A percentile compares a stretch with the other conserved stretches of the same genome.
Evolutionary conservation across 35 echinoderm and acorn worm species (phyloP).

Genomic region (Diadema setosum): DNA sequence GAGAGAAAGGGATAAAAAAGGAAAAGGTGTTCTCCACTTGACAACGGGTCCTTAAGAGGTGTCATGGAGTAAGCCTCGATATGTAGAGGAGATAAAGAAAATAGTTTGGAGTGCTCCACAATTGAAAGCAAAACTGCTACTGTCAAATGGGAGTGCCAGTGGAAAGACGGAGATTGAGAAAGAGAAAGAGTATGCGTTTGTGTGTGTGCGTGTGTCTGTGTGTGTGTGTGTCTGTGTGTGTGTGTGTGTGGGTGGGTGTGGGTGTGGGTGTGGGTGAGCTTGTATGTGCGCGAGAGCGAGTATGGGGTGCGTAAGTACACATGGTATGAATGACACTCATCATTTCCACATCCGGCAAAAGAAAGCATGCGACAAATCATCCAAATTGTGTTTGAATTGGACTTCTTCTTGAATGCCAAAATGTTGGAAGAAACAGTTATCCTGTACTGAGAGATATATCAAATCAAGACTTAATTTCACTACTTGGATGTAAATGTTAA

Average conservation of each 20-base stretch:
- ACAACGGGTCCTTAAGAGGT: background rate
- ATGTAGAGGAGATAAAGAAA: background rate
- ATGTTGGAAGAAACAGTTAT: too few relatives aligned
- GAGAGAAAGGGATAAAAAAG: background rate
- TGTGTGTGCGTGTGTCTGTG: background rate
- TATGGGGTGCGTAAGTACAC: too few relatives aligned
- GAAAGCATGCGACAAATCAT: too few relatives aligned
- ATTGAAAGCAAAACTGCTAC: background rate
- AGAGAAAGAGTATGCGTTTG: background rate
- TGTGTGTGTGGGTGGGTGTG: background rate
- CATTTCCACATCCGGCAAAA: too few relatives aligned
- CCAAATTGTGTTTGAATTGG: too few relatives aligned
- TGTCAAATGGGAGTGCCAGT: background rate
- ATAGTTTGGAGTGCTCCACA: background rate
- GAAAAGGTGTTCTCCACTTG: constrained; percentile 4
- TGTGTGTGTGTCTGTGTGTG: background rate
- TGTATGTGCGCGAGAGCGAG: too few relatives aligned
- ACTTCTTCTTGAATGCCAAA: too few relatives aligned
- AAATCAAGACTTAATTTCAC: too few relatives aligned
- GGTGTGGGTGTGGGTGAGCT: too few relatives aligned
- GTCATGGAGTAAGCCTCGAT: constrained; percentile 2
- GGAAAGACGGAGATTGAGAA: background rate
- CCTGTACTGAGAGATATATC: too few relatives aligned
- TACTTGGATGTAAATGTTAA: too few relatives aligned
- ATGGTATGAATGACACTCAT: too few relatives aligned